Conservation (phyloP, 2,888 invertebrate species). For the Callimorpha dominula region DNA sequence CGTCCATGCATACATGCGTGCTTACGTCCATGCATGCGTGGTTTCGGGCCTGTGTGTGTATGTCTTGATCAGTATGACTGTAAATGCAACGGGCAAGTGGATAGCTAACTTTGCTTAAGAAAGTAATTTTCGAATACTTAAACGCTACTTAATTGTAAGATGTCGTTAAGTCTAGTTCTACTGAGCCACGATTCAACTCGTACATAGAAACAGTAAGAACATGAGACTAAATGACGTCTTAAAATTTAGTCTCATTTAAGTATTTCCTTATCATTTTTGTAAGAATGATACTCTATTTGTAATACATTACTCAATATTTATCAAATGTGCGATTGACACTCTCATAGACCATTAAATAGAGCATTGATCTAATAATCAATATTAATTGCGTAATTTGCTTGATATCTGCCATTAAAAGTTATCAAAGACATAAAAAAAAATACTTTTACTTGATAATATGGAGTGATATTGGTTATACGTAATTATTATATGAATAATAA, state of each 20-base stretch:
- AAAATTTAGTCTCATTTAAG: neutral
- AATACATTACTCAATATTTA: constrained; percentile 11
- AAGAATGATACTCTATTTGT: neutral
- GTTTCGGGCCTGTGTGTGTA: too few species aligned
- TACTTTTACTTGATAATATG: constrained; percentile 2
- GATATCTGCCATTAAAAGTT: neutral
- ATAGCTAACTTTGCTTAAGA: too few species aligned
- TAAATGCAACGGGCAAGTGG: too few species aligned
- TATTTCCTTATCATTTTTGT: neutral
- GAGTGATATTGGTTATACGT: neutral
- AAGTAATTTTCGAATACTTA: too few species aligned
- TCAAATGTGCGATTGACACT: neutral
- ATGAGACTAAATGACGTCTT: neutral
- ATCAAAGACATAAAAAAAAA: neutral
- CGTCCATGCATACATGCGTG: too few species aligned
- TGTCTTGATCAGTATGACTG: too few species aligned
- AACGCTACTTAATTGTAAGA: too few species aligned
- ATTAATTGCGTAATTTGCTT: constrained; percentile 8
- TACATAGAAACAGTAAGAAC: too few species aligned
- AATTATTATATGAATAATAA: neutral
- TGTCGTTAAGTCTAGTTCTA: too few species aligned
- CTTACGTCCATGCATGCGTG: too few species aligned
- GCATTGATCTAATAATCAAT: constrained; percentile 11
- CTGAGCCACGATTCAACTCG: too few species aligned
- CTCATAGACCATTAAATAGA: constrained; percentile 10